Conservation (phyloP, 2,888 invertebrate genomes). For the Tetrapedia diversipes region DNA sequence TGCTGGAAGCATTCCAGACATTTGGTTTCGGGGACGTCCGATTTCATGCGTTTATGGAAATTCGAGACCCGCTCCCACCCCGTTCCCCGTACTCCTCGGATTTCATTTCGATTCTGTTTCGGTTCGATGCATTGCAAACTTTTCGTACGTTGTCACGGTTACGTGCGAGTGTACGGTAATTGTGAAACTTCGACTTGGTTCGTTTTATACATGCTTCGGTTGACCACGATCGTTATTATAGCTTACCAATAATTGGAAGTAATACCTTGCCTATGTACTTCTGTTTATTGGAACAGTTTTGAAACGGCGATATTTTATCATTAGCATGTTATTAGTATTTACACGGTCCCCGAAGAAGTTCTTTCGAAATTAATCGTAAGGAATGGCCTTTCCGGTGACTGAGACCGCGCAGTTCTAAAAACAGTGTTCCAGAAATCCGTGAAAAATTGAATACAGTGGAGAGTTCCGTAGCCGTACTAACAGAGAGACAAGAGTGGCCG, state of each 20-base stretch:
- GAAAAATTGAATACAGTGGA: too few species aligned
- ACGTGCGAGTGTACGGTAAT: slow-evolving; percentile 7
- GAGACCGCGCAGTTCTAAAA: too few species aligned
- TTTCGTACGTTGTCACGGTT: slow-evolving; percentile 4
- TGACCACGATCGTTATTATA: not conserved
- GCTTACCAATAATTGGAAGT: too few species aligned
- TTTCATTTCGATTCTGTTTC: slow-evolving; percentile 33
- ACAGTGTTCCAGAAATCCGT: too few species aligned
- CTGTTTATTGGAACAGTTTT: too few species aligned
- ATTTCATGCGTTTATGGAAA: slow-evolving; percentile 56
- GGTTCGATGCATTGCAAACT: slow-evolving; percentile 23
- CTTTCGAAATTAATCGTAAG: not conserved
- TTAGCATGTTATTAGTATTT: too few species aligned
- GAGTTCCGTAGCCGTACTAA: too few species aligned
- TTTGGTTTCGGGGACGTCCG: slow-evolving; percentile 45
- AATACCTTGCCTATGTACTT: too few species aligned
- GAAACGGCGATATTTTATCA: too few species aligned
- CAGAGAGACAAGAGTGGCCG: too few species aligned
- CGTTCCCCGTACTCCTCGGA: slow-evolving; percentile 7
- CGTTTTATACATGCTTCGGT: not conserved
- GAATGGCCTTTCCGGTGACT: too few species aligned
- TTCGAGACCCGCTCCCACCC: slow-evolving; percentile 36
- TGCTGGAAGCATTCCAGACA: slow-evolving; percentile 62
- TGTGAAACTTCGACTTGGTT: slow-evolving; percentile 5
- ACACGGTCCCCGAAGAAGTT: not conserved